Percentiles rank a stretch among this genome's conserved stretches.
These are phyloP conservation scores for Streblospio benedicti DNA, from an alignment of 1,140 invertebrate species.

Conservation along the genomic window DNA sequence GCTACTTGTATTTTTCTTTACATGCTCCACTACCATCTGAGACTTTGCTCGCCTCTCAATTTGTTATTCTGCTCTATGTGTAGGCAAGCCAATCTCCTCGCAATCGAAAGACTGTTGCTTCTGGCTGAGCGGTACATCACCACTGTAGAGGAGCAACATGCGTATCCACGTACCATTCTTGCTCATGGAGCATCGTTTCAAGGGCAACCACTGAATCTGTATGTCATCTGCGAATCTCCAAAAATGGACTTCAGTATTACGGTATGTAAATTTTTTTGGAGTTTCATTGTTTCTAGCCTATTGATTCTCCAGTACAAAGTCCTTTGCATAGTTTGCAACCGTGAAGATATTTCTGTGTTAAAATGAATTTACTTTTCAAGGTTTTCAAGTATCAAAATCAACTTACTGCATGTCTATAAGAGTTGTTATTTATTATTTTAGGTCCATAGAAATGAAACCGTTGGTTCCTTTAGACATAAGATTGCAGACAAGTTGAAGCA, in stretches of 20 bases:
- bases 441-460: constrained; percentile 49
- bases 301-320: no score
- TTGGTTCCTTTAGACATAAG: constrained; percentile 43
- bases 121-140: constrained; percentile 51
- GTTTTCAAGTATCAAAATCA: no score
- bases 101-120: constrained; percentile 49
- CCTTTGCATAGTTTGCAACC: no score
- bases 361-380: no score
- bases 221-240: constrained; percentile 42
- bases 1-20: background rate
- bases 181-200: constrained; percentile 52
- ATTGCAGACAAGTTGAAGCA: constrained; percentile 40
- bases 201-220: constrained; percentile 47
- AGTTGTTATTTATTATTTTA: constrained; percentile 23
- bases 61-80: background rate
- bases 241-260: constrained; percentile 46
- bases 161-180: constrained; percentile 45
- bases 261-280: no score
- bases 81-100: constrained; percentile 45
- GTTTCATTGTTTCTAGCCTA: no score
- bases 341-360: no score
- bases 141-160: constrained; percentile 49
- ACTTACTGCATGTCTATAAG: no score
- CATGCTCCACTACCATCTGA: background rate
- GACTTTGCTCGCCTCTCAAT: background rate